Evolutionary conservation across 2,113 vertebrate species (phyloP).

Genomic region (Rattus rattus): DNA sequence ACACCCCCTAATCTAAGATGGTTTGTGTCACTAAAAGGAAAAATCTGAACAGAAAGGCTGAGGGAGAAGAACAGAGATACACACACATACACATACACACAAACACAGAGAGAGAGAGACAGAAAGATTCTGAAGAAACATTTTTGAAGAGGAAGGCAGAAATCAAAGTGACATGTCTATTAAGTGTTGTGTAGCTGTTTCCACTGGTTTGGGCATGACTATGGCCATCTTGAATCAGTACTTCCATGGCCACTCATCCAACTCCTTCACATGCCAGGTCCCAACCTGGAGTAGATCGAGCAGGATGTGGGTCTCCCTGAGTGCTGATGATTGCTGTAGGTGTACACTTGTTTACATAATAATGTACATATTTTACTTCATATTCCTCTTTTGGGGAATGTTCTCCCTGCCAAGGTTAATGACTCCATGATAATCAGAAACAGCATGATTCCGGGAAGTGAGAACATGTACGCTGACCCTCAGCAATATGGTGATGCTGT

Average conservation of each 20-base stretch:
- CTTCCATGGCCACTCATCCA: not conserved
- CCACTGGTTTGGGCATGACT: not conserved
- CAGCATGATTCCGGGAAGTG: no score
- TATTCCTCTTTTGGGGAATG: no score
- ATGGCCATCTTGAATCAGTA: not conserved
- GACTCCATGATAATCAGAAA: no score
- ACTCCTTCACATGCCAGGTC: not conserved
- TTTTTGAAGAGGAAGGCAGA: not conserved
- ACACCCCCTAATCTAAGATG: not conserved
- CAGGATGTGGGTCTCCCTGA: no score
- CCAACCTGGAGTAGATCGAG: no score
- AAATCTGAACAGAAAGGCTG: not conserved
- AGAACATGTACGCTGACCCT: no score
- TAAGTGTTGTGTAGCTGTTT: not conserved
- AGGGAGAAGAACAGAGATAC: not conserved
- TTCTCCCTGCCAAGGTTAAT: no score
- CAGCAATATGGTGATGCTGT: no score
- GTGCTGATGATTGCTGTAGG: no score
- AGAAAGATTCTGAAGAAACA: not conserved
- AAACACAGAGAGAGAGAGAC: not conserved
- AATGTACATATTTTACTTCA: no score
- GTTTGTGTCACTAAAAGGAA: not conserved
- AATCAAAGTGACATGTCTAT: no score
- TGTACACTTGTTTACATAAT: no score
- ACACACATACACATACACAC: not conserved